A percentile compares a stretch with the other conserved stretches of the same genome.
These are phyloP conservation scores for Tapera naevia DNA, from an alignment of 2,797 vertebrate species.

Conservation along the genomic window DNA sequence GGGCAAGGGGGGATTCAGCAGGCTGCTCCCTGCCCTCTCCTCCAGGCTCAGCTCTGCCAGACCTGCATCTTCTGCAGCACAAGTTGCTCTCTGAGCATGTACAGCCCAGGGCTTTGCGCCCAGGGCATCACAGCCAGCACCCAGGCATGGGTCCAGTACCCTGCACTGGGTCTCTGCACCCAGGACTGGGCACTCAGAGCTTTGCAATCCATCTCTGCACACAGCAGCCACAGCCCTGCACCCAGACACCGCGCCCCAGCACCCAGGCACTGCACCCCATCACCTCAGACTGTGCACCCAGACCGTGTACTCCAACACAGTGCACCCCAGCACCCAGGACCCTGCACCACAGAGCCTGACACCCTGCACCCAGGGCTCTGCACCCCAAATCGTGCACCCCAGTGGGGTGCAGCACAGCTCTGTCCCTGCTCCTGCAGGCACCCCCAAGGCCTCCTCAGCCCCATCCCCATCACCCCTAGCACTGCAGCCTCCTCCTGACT, in stretches of 20 bases:
- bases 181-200: too few species aligned
- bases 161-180: neutral
- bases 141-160: too few species aligned
- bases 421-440: neutral
- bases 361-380: neutral
- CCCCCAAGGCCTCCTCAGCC: rapidly evolving
- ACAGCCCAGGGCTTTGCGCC: neutral
- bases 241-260: neutral
- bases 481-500: neutral
- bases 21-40: neutral
- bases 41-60: neutral
- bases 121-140: neutral
- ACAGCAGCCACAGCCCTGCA: neutral
- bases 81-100: rapidly evolving
- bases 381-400: too few species aligned
- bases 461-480: neutral
- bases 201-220: neutral
- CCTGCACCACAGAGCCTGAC: too few species aligned
- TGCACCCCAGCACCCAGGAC: neutral
- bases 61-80: neutral
- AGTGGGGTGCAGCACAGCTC: too few species aligned
- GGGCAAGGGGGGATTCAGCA: neutral
- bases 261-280: neutral
- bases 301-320: too few species aligned
- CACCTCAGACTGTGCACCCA: neutral